Percentiles rank a stretch among this genome's conserved stretches.
phyloP scores from a whole-genome alignment of 2,797 vertebrate genomes.

The Enteromius unitaeniatus region DNA sequence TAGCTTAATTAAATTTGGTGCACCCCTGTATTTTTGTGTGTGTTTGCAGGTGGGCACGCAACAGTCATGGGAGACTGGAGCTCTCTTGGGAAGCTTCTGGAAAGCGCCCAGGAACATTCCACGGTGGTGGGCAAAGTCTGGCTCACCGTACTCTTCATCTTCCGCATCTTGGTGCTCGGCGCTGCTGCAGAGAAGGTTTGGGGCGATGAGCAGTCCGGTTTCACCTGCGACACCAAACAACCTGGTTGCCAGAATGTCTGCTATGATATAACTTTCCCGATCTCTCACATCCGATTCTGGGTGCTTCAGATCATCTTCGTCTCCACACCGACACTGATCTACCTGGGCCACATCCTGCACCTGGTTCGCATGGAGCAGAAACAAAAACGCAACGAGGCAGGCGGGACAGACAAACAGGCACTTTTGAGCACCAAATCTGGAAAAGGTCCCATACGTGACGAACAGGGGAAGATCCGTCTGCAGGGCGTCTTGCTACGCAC shows the following conservation, averaged over 20 bases:
- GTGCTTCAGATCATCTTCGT: slow-evolving; percentile 93
- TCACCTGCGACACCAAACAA: slow-evolving; percentile 90
- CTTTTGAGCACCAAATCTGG: slow-evolving; percentile 67
- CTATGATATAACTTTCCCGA: slow-evolving; percentile 89
- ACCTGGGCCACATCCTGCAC: slow-evolving; percentile 89
- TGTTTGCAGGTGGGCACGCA: slow-evolving; percentile 35
- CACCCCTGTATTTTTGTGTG: neutral
- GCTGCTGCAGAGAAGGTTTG: slow-evolving; percentile 87
- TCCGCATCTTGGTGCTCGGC: slow-evolving; percentile 87
- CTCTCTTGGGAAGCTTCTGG: slow-evolving; percentile 86
- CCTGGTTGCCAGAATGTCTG: slow-evolving; percentile 90
- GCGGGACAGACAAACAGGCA: slow-evolving; percentile 67
- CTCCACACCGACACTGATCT: slow-evolving; percentile 89
- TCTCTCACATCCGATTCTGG: slow-evolving; percentile 93
- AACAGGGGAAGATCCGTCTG: slow-evolving; percentile 78
- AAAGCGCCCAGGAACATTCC: slow-evolving; percentile 88
- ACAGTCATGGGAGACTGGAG: slow-evolving; percentile 87
- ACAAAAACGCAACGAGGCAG: slow-evolving; percentile 68
- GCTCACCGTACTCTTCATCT: slow-evolving; percentile 89
- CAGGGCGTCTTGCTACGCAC: slow-evolving; percentile 84
- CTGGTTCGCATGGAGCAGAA: slow-evolving; percentile 88
- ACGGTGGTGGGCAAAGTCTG: slow-evolving; percentile 90
- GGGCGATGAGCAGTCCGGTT: slow-evolving; percentile 87
- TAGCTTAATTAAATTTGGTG: neutral
- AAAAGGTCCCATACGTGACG: slow-evolving; percentile 71